Evolutionary conservation across 2,888 invertebrate species (phyloP), one percentile per base, ranked within the genome.

Genomic region (Hedychridium roseum): DNA sequence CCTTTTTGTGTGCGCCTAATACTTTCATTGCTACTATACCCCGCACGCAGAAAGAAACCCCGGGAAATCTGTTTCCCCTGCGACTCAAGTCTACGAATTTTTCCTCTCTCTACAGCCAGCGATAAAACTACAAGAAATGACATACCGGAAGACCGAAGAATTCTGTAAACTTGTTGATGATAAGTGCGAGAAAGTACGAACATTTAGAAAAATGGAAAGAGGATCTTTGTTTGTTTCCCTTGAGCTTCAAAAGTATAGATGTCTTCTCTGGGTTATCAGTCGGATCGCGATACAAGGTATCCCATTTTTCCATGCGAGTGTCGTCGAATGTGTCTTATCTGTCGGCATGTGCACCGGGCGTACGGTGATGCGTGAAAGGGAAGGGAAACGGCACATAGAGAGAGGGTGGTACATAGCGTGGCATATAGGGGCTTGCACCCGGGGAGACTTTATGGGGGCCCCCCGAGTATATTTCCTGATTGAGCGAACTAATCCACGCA

Each of bases 401-500:
- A 15, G 12, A 53, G 50, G 50, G 52, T 54, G 30, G 57, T 61
- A 63, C 57, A 66, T 62, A 58, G 60, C 34, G 37, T 43, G 43
- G 44, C 58, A 63, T 51, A 70, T 70, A 71, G 67, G 71, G 72
- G 71, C 59, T 64, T 62, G 55, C 56, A 64, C 64, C 56, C 45
- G 38, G 61, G 59, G 55, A 54, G 63, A 60, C 58, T 74, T 74
- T 73, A 74, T 73, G 73, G 71, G 74, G 72, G 67, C 65, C 52
- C 57, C 38, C 58, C 54, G 59, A 73, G 71, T 74, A 73, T 74
- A 74, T 74, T 74, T 74, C 74, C 71, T 74, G 73, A 74, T 74
- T 74, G 73, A 74, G 74, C 71, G 73, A 71, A 71, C 73, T 74
- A 74, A 74, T 74, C 73, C 73, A 73, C 74, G 73, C 73, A 74